These are phyloP conservation scores for Pseudocheirus occidentalis DNA, from an alignment of 2,797 vertebrate genomes.

Conservation along the genomic window DNA sequence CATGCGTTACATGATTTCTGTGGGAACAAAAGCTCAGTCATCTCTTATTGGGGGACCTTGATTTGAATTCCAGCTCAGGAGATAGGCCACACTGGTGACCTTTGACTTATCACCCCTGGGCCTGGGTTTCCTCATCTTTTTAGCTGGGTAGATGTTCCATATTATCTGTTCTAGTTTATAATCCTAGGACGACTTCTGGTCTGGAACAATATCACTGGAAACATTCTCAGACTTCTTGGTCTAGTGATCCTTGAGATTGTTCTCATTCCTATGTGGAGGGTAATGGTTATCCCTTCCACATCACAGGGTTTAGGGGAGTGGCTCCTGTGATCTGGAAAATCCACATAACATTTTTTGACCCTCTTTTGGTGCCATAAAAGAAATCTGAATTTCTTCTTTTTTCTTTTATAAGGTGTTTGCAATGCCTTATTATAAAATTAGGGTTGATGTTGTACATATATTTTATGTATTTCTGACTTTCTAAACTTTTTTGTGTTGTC, in stretches of 20 bases:
- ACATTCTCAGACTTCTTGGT: neutral
- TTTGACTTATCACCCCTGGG: neutral
- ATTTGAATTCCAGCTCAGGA: neutral
- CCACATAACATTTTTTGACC: neutral
- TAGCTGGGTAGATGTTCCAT: neutral
- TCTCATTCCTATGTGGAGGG: neutral
- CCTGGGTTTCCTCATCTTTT: neutral
- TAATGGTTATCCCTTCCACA: neutral
- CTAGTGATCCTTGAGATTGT: neutral
- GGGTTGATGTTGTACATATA: neutral
- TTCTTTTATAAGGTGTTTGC: neutral
- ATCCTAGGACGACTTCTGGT: neutral
- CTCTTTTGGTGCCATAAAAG: neutral
- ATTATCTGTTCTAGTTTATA: neutral
- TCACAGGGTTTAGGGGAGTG: neutral
- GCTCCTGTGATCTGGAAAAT: neutral
- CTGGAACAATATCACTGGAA: neutral
- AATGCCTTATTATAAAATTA: neutral
- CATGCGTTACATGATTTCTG: too few species aligned
- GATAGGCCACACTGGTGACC: neutral
- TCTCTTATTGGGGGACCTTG: neutral
- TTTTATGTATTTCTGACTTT: neutral
- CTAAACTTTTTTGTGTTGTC: neutral
- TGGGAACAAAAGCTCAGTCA: too few species aligned
- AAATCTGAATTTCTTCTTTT: neutral